Conservation (phyloP, 2,888 invertebrate species). For the Lamellibrachia columna region DNA sequence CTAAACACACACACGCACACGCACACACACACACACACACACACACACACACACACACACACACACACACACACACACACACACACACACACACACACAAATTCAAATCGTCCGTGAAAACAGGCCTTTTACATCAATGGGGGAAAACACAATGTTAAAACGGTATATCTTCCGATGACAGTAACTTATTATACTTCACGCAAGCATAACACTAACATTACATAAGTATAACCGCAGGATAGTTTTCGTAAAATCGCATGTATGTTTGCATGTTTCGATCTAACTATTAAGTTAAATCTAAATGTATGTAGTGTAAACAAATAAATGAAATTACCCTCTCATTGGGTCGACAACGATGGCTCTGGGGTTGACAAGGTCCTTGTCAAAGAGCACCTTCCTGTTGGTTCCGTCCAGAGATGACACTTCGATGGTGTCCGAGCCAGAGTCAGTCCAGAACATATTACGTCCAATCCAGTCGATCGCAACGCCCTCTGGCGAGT, state of each 20-base stretch:
- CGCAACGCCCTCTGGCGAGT: constrained; percentile 75
- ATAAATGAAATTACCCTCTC: constrained; percentile 72
- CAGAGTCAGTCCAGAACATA: constrained; percentile 96
- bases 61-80: no score
- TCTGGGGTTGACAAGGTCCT: constrained; percentile 87
- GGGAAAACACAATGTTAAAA: no score
- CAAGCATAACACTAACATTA: no score
- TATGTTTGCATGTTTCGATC: not conserved
- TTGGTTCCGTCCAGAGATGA: constrained; percentile 78
- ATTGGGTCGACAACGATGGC: constrained; percentile 94
- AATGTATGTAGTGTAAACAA: not conserved
- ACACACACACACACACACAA: no score
- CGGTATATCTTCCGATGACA: no score
- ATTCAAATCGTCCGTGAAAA: no score
- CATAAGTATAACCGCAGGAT: not conserved
- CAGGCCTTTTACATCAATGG: no score
- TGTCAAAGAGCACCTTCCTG: constrained; percentile 79
- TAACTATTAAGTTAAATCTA: not conserved
- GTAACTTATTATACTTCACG: no score
- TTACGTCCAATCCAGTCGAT: constrained; percentile 93
- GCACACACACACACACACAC: no score
- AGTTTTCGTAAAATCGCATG: not conserved
- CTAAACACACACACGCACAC: no score
- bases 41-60: no score
- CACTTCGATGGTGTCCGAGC: constrained; percentile 87